phyloP scores from a whole-genome alignment of 2,113 vertebrate genomes.

The Archocentrus centrarchus region DNA sequence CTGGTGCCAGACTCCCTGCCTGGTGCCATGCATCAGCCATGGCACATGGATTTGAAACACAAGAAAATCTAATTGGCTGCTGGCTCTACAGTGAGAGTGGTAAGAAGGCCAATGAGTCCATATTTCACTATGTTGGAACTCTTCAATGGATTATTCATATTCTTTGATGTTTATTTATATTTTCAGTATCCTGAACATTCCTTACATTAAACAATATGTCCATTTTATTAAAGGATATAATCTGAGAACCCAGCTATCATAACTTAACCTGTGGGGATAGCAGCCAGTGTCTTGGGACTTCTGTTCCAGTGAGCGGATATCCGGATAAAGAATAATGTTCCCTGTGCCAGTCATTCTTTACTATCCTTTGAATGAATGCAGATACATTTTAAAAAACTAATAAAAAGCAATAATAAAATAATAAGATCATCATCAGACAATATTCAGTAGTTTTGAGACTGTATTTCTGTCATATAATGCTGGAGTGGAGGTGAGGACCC shows the following conservation, averaged over 20 bases:
- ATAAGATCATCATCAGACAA: neutral
- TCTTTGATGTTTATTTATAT: neutral
- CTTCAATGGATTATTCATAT: neutral
- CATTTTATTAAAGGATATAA: neutral
- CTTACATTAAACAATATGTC: neutral
- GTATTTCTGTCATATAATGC: fast-evolving
- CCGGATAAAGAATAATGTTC: too few relatives aligned
- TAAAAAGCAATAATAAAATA: too few relatives aligned
- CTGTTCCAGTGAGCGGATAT: neutral
- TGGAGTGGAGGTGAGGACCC: neutral
- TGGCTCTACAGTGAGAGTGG: neutral
- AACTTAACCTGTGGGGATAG: neutral
- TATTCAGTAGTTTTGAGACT: neutral
- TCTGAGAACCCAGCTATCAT: neutral
- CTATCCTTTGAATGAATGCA: neutral
- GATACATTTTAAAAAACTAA: neutral
- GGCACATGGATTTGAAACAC: neutral
- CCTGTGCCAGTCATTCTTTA: neutral
- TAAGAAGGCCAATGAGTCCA: neutral
- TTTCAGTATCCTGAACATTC: neutral
- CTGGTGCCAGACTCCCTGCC: constrained; percentile 10
- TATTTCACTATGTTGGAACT: neutral
- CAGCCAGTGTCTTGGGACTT: neutral
- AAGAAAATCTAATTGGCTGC: constrained; percentile 4
- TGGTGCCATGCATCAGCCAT: neutral